Percentiles rank a stretch among this genome's conserved stretches.
Conservation (phyloP, 2,797 vertebrate genomes). For the Knipowitschia caucasica region DNA sequence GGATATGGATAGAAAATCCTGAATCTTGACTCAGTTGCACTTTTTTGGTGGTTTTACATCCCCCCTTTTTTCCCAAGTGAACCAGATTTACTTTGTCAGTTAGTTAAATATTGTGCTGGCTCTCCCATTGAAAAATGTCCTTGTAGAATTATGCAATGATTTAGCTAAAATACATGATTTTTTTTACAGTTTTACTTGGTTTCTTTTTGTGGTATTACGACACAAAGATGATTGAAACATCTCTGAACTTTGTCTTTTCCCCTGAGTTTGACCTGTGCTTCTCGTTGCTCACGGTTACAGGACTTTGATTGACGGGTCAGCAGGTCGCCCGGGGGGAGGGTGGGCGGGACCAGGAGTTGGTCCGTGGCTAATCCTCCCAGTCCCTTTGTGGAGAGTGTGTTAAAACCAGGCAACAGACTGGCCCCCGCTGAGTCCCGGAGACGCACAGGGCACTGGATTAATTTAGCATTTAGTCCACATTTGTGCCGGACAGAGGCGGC, state of each 20-base stretch:
- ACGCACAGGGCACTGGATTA: constrained; percentile 4
- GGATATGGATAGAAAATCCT: too few relatives aligned
- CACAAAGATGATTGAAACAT: not conserved
- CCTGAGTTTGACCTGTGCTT: constrained; percentile 19
- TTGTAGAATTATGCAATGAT: too few relatives aligned
- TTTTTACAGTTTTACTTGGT: not conserved
- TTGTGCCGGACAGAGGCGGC: not conserved
- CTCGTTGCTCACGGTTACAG: constrained; percentile 13
- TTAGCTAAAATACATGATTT: too few relatives aligned
- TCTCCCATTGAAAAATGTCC: too few relatives aligned
- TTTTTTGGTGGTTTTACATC: too few relatives aligned
- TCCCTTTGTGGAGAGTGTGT: constrained; percentile 28
- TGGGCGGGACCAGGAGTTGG: constrained; percentile 40
- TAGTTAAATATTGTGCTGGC: too few relatives aligned
- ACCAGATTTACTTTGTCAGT: too few relatives aligned
- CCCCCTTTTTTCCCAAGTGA: too few relatives aligned
- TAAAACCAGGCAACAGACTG: constrained; percentile 21
- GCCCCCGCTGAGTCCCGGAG: constrained; percentile 29
- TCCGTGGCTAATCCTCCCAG: constrained; percentile 49
- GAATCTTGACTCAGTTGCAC: too few relatives aligned
- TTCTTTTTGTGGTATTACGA: not conserved
- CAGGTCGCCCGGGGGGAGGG: constrained; percentile 20
- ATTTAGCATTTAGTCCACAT: not conserved
- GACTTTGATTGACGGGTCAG: constrained; percentile 36
- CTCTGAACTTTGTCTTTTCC: not conserved